Conservation (phyloP, 1,140 invertebrate species). For the Drosophila bocki region DNA sequence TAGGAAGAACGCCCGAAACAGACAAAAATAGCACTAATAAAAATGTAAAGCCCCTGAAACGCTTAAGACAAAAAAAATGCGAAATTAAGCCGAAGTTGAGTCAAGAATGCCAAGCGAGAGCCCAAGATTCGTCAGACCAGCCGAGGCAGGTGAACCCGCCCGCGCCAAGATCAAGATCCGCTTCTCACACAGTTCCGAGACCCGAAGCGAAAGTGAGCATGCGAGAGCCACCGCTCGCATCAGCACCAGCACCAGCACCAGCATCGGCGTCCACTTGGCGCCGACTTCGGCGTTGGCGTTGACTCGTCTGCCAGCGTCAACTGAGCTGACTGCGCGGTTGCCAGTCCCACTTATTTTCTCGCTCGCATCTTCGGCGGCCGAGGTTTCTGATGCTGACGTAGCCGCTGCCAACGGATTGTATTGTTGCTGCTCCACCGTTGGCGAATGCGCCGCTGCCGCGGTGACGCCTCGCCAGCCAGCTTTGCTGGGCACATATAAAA, state of each 20-base stretch:
- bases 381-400: conserved; percentile 21
- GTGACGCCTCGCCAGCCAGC: conserved; percentile 33
- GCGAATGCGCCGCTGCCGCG: conserved; percentile 42
- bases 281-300: conserved; percentile 11
- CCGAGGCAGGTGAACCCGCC: conserved; percentile 23
- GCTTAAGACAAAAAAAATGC: conserved; percentile 22
- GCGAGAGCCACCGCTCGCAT: conserved; percentile 18
- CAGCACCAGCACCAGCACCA: neutral
- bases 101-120: conserved; percentile 21
- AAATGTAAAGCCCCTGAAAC: conserved; percentile 53
- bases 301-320: conserved; percentile 39
- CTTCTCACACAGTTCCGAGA: conserved; percentile 16
- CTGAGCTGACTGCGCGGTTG: conserved; percentile 14
- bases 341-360: conserved; percentile 59
- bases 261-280: conserved; percentile 29
- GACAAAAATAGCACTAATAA: conserved; percentile 26
- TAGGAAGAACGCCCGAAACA: conserved; percentile 37
- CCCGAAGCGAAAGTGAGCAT: conserved; percentile 66
- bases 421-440: conserved; percentile 9
- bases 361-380: conserved; percentile 65
- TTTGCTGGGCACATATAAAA: conserved; percentile 75
- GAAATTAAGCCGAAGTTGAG: conserved; percentile 34
- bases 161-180: conserved; percentile 43
- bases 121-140: conserved; percentile 32
- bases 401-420: conserved; percentile 19